phyloP scores from a whole-genome alignment of 2,113 vertebrate genomes.

The Cynocephalus volans region DNA sequence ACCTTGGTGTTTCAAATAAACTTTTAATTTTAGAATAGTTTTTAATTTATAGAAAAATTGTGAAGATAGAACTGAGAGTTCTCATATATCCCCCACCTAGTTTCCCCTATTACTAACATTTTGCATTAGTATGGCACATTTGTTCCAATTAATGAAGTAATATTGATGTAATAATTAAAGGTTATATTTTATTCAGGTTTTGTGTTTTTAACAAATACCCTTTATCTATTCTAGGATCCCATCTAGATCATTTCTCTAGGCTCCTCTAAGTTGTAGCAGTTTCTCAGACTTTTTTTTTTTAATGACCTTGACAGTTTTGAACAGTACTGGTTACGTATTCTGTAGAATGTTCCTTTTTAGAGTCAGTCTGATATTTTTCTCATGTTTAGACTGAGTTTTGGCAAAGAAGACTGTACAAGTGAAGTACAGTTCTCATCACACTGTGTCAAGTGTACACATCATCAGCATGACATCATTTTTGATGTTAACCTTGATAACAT shows the following conservation, averaged over 20 bases:
- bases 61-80: not conserved
- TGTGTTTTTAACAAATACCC: not conserved
- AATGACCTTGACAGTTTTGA: not conserved
- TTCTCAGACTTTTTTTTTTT: not conserved
- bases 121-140: not conserved
- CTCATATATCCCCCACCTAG: not conserved
- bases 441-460: not conserved
- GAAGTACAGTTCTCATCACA: not conserved
- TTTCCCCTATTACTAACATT: not conserved
- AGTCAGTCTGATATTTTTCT: conserved; percentile 22
- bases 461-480: not conserved
- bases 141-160: conserved; percentile 19
- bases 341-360: not conserved
- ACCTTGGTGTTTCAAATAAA: not conserved
- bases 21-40: conserved; percentile 46
- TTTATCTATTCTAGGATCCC: not conserved
- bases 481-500: not conserved
- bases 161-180: not conserved
- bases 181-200: conserved; percentile 40
- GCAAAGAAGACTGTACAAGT: too few species aligned
- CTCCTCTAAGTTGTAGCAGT: not conserved
- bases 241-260: not conserved
- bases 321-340: not conserved
- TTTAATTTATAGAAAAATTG: conserved; percentile 38
- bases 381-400: not conserved